Percentiles rank a stretch among this genome's conserved stretches.
These are phyloP conservation scores for Lasioglossum villosulum DNA, from an alignment of 2,888 invertebrate species.

Conservation along the genomic window DNA sequence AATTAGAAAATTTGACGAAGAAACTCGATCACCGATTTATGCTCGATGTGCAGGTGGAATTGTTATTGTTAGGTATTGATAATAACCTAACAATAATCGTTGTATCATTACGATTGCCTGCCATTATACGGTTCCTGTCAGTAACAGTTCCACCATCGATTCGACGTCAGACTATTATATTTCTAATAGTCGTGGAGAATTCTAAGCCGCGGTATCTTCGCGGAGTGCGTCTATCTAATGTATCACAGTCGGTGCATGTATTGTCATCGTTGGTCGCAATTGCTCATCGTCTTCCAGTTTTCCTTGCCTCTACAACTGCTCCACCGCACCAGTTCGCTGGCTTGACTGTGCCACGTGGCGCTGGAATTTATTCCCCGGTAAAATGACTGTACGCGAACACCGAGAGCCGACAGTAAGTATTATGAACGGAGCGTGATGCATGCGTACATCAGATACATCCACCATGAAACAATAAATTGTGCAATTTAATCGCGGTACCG, in stretches of 20 bases:
- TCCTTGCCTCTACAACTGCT: not conserved
- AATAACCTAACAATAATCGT: not conserved
- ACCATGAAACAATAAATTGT: slow-evolving; percentile 42
- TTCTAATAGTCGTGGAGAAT: not conserved
- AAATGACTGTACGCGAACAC: slow-evolving; percentile 38
- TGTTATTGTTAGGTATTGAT: not conserved
- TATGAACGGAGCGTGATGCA: slow-evolving; percentile 41
- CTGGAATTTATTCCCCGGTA: slow-evolving; percentile 49
- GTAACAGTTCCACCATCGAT: not conserved
- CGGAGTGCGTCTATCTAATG: not conserved
- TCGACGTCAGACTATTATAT: not conserved
- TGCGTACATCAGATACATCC: slow-evolving; percentile 32
- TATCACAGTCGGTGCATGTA: slow-evolving; percentile 8
- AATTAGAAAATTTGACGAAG: not conserved
- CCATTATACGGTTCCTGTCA: not conserved
- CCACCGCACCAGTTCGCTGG: slow-evolving; percentile 1
- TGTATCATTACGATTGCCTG: not conserved
- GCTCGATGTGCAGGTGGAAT: not conserved
- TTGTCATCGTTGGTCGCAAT: slow-evolving; percentile 36
- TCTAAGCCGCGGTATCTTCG: not conserved
- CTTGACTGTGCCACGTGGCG: slow-evolving; percentile 20
- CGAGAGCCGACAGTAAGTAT: slow-evolving; percentile 44
- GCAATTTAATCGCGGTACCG: slow-evolving; percentile 41
- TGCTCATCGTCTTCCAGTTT: slow-evolving; percentile 26
- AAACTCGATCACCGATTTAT: not conserved